These are phyloP conservation scores for Aelia acuminata DNA, from an alignment of 2,888 invertebrate species.

Conservation along the genomic window DNA sequence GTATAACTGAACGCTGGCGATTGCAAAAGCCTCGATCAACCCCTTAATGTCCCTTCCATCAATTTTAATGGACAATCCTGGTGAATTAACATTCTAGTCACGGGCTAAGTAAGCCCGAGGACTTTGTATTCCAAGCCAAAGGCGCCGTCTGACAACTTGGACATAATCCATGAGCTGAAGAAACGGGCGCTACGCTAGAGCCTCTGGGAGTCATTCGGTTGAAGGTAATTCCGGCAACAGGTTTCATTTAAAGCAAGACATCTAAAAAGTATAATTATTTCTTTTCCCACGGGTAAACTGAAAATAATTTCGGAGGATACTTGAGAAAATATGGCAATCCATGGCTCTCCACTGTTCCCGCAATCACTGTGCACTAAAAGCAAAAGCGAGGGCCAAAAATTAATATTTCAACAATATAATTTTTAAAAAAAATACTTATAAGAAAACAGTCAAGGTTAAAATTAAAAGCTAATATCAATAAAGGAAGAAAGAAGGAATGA, in stretches of 20 bases:
- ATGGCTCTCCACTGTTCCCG: no score
- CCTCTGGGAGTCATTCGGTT: not conserved
- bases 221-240: not conserved
- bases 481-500: no score
- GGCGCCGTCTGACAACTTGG: not conserved
- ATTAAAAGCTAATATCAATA: no score
- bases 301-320: no score
- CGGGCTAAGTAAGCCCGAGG: not conserved
- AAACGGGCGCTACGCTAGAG: not conserved
- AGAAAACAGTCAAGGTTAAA: no score
- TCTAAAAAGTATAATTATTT: not conserved
- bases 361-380: no score
- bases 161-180: not conserved
- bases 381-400: no score
- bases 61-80: not conserved
- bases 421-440: no score
- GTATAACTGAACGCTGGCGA: not conserved
- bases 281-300: no score
- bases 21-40: not conserved
- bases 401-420: no score
- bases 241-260: not conserved
- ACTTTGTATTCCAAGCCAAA: not conserved
- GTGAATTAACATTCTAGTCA: not conserved
- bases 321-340: no score
- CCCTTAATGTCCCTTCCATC: not conserved